These are phyloP conservation scores for Uloborus plumipes DNA, from an alignment of 2,888 invertebrate species.

Conservation along the genomic window DNA sequence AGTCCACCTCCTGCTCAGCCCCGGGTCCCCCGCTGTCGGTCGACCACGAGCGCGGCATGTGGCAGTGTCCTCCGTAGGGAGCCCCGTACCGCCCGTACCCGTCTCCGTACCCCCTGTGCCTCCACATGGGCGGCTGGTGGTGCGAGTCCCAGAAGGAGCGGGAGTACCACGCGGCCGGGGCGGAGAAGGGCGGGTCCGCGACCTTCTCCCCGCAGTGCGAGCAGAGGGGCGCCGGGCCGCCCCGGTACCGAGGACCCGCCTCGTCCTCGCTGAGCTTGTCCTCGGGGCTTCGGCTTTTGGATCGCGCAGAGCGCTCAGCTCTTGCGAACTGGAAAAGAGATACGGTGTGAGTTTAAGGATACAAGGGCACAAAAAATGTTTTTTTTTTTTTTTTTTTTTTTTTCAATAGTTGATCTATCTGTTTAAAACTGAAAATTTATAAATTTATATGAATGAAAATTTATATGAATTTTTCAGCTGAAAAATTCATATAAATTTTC, in stretches of 20 bases:
- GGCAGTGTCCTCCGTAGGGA: conserved; percentile 26
- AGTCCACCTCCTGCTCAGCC: conserved; percentile 19
- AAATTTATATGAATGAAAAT: too few species aligned
- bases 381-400: too few species aligned
- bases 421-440: too few species aligned
- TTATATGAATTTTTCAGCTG: too few species aligned
- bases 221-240: conserved; percentile 46
- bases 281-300: conserved; percentile 57
- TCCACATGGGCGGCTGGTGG: conserved; percentile 39
- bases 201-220: conserved; percentile 66
- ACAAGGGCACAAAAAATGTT: too few species aligned
- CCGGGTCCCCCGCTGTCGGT: conserved; percentile 11
- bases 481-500: too few species aligned
- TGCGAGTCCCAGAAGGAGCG: conserved; percentile 49
- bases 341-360: too few species aligned
- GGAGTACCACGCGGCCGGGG: conserved; percentile 45
- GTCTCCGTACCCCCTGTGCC: conserved; percentile 32
- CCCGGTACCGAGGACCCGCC: conserved; percentile 15
- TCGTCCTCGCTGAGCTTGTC: conserved; percentile 58
- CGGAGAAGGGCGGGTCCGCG: conserved; percentile 38
- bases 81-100: conserved; percentile 22
- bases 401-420: too few species aligned
- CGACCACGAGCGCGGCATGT: conserved; percentile 54
- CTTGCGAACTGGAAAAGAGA: conserved; percentile 29
- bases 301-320: conserved; percentile 31